A percentile compares a stretch with the other conserved stretches of the same genome.
phyloP scores from a whole-genome alignment of 1,140 invertebrate genomes.

The Conopomorpha cramerella region DNA sequence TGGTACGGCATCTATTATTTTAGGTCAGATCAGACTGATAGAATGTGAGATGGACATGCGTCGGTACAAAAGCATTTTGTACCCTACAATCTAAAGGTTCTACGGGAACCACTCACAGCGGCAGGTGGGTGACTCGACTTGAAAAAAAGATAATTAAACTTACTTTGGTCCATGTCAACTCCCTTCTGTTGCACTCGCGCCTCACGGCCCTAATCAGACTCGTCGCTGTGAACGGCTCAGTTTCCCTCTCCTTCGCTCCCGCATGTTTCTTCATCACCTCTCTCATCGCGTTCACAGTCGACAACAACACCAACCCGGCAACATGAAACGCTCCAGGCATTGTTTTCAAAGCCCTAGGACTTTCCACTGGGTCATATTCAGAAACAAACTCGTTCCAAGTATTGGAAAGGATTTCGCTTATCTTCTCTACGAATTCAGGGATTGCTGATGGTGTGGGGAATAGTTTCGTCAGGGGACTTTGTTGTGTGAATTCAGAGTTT shows the following conservation, averaged over 20 bases:
- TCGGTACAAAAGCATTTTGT: slow-evolving; percentile 16
- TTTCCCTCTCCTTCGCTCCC: slow-evolving; percentile 9
- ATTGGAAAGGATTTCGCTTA: slow-evolving; percentile 71
- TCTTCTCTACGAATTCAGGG: slow-evolving; percentile 66
- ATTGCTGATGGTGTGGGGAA: slow-evolving; percentile 68
- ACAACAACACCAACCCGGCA: slow-evolving; percentile 63
- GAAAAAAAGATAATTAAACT: too few relatives aligned
- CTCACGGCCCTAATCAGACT: slow-evolving; percentile 35
- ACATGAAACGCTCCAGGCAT: slow-evolving; percentile 64
- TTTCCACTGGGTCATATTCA: slow-evolving; percentile 76
- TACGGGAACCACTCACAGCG: too few relatives aligned
- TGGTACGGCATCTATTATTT: too few relatives aligned
- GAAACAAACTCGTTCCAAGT: slow-evolving; percentile 80
- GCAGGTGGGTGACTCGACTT: too few relatives aligned
- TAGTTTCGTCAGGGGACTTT: slow-evolving; percentile 62
- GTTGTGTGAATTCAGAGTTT: slow-evolving; percentile 16
- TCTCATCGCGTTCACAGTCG: slow-evolving; percentile 62
- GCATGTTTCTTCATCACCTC: slow-evolving; percentile 55
- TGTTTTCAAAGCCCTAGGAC: slow-evolving; percentile 67
- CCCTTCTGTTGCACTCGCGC: slow-evolving; percentile 45
- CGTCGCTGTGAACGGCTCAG: slow-evolving; percentile 19
- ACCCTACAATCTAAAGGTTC: too few relatives aligned
- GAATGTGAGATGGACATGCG: too few relatives aligned
- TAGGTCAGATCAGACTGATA: too few relatives aligned
- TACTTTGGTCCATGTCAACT: slow-evolving; percentile 49